Percentiles rank a stretch among this genome's conserved stretches.
Evolutionary conservation across 2,797 vertebrate species (phyloP).

Genomic region (Lutjanus campechanus): DNA sequence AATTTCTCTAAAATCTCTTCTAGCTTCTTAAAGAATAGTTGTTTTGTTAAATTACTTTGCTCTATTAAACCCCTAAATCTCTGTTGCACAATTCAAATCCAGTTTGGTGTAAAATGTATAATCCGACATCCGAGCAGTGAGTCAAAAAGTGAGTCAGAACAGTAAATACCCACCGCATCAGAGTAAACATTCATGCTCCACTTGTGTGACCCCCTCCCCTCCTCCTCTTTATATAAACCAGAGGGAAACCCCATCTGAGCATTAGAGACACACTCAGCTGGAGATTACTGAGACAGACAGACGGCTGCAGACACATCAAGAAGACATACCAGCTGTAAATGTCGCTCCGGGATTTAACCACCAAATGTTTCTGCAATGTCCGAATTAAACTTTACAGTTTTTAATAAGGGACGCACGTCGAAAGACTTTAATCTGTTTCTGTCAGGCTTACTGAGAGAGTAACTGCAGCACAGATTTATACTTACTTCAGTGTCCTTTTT

Average conservation of each 20-base stretch:
- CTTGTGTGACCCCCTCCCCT: slow-evolving; percentile 16
- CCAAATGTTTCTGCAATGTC: slow-evolving; percentile 15
- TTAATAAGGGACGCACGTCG: neutral
- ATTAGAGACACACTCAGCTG: slow-evolving; percentile 62
- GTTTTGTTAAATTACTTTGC: neutral
- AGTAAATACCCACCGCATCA: slow-evolving; percentile 18
- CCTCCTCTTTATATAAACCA: slow-evolving; percentile 87
- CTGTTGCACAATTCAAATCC: neutral
- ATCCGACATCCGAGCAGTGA: slow-evolving; percentile 7
- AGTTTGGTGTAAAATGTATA: neutral
- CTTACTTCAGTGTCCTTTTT: neutral
- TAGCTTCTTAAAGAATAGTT: neutral
- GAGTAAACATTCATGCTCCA: slow-evolving; percentile 32
- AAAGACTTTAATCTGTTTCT: neutral
- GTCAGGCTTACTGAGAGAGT: neutral
- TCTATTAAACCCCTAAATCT: neutral
- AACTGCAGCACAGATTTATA: neutral
- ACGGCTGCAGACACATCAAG: slow-evolving; percentile 18
- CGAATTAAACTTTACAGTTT: neutral
- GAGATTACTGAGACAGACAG: slow-evolving; percentile 46
- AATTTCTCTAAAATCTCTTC: neutral
- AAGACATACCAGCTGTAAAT: slow-evolving; percentile 7
- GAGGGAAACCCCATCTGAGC: slow-evolving; percentile 83
- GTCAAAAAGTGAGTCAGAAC: slow-evolving; percentile 16
- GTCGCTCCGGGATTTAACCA: slow-evolving; percentile 44